Evolutionary conservation across 2,113 vertebrate genomes (phyloP), one percentile per base, ranked within the genome.

Genomic region (Mohoua ochrocephala): DNA sequence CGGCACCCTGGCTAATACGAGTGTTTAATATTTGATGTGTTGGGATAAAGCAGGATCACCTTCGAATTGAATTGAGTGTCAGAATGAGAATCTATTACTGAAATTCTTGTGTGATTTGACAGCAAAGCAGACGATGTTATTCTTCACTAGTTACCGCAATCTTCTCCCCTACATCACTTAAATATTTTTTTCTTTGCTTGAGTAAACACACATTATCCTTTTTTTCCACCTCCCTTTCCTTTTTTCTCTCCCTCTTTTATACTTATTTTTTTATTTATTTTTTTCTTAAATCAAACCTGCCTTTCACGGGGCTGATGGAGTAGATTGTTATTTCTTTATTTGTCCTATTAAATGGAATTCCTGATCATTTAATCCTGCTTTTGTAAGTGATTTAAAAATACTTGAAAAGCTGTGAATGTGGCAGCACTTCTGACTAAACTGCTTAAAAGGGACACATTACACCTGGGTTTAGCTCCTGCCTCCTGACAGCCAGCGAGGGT

Each of bases 11-110:
- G 98, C 99, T 99, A 99, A 99, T 99, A 99, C 99, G 98, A 99
- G 99, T 99, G 99, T 99, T 99, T 99, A 99, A 99, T 99, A 99
- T 99, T 99, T 99, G 99, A 99, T 99, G 99, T 99, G 98, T 98
- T 98, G 98, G 99, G 99, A 99, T 99, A 99, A 99, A 99, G 99
- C 98, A 98, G 99, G 99, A 99, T 99, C 99, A 99, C 98, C 99
- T 99, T 98, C 98, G 98, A 99, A 98, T 98, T 99, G 99, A 99
- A 99, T 99, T 99, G 99, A 99, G 99, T 99, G 99, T 99, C 99
- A 99, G 99, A 98, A 98, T 98, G 99, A 99, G 99, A 99, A 99
- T 99, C 99, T 99, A 99, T 99, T 99, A 99, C 98, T 98, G 99
- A 98, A 99, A 99, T 99, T 99, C 98, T 98, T 98, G 98, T 98